phyloP scores from a whole-genome alignment of 2,113 vertebrate genomes.

The Tragulus kanchil region DNA sequence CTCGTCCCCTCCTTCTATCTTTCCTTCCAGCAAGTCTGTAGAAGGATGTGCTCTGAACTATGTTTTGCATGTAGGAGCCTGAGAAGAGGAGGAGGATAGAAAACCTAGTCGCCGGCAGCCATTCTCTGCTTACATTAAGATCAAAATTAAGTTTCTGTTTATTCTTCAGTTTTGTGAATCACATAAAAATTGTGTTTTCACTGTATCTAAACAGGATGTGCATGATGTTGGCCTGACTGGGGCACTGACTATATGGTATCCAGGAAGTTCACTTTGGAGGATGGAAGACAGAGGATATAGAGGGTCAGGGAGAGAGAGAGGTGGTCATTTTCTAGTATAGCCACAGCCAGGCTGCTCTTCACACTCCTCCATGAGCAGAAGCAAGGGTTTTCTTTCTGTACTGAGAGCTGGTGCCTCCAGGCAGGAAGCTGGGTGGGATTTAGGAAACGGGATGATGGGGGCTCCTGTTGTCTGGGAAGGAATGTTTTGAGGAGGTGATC shows the following conservation, averaged over 20 bases:
- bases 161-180: background rate
- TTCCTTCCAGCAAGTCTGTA: background rate
- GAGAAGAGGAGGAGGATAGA: background rate
- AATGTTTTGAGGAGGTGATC: background rate
- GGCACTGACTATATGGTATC: background rate
- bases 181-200: background rate
- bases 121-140: background rate
- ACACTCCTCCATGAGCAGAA: background rate
- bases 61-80: background rate
- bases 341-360: background rate
- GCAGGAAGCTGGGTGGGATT: background rate
- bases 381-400: background rate
- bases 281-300: background rate
- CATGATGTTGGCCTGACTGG: background rate
- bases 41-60: background rate
- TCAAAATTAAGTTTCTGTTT: background rate
- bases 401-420: background rate
- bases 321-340: background rate
- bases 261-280: background rate
- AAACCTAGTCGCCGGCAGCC: background rate
- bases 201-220: background rate
- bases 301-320: background rate
- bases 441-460: background rate
- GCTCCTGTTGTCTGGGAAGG: background rate
- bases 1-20: background rate